A percentile compares a stretch with the other conserved stretches of the same genome.
These are phyloP conservation scores for Gymnobelideus leadbeateri DNA, from an alignment of 2,113 vertebrate genomes.

Conservation along the genomic window DNA sequence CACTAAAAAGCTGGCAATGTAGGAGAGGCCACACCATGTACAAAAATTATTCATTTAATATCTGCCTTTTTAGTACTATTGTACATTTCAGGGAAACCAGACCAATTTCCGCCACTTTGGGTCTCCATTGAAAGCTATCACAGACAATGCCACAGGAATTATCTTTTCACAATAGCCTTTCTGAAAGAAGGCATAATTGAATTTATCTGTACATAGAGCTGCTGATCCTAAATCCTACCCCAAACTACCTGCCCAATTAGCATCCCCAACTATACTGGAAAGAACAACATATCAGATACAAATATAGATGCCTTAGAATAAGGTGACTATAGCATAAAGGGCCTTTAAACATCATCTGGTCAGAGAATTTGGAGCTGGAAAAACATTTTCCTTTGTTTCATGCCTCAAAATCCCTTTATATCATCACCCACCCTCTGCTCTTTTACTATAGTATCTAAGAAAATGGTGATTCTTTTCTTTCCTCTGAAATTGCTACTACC, in stretches of 20 bases:
- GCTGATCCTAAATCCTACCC: slow-evolving; percentile 8
- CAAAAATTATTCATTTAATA: slow-evolving; percentile 3
- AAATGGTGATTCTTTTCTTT: neutral
- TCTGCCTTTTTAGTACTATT: slow-evolving; percentile 18
- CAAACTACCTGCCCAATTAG: neutral
- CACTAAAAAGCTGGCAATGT: neutral
- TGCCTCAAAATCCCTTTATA: neutral
- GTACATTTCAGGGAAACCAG: slow-evolving; percentile 15
- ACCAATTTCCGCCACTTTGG: neutral
- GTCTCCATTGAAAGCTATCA: neutral
- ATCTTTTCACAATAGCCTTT: neutral
- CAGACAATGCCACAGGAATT: neutral
- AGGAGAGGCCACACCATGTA: no score
- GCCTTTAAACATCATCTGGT: neutral
- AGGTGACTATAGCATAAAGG: neutral
- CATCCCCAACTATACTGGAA: neutral
- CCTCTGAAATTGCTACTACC: neutral
- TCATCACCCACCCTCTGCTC: neutral
- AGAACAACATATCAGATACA: neutral
- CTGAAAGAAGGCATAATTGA: neutral
- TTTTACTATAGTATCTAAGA: neutral
- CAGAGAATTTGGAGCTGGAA: neutral
- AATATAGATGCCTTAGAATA: neutral
- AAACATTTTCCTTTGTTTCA: neutral
- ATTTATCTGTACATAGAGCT: neutral